A percentile compares a stretch with the other conserved stretches of the same genome.
These are phyloP conservation scores for Argyresthia goedartella DNA, from an alignment of 2,888 invertebrate genomes.

Conservation along the genomic window DNA sequence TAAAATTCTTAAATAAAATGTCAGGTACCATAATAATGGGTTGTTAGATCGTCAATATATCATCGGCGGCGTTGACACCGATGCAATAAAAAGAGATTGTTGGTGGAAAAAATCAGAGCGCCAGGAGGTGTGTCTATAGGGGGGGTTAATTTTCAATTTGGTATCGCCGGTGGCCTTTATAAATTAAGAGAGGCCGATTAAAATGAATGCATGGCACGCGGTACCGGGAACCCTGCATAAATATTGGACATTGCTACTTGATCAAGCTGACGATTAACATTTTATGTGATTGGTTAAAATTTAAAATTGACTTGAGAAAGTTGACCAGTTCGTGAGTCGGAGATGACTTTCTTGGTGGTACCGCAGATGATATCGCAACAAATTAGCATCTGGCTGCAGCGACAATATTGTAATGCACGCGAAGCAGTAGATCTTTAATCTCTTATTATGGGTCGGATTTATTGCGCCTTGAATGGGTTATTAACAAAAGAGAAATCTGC, in stretches of 20 bases:
- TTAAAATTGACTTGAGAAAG: slow-evolving; percentile 37
- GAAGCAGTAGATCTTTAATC: not conserved
- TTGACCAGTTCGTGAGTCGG: slow-evolving; percentile 23
- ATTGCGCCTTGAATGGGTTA: too few relatives aligned
- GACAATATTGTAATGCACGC: slow-evolving; percentile 1
- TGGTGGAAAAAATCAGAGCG: slow-evolving; percentile 33
- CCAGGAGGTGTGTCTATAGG: slow-evolving; percentile 55
- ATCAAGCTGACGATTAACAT: slow-evolving; percentile 32
- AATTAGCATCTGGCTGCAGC: slow-evolving; percentile 12
- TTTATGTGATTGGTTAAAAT: slow-evolving; percentile 43
- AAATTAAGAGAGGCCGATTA: slow-evolving; percentile 43
- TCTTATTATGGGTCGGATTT: too few relatives aligned
- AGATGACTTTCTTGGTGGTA: slow-evolving; percentile 22
- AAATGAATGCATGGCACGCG: slow-evolving; percentile 40
- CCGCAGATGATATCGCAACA: slow-evolving; percentile 17
- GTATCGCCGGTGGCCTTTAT: slow-evolving; percentile 57
- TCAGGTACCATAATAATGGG: slow-evolving; percentile 61
- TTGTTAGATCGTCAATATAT: slow-evolving; percentile 58
- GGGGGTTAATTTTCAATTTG: slow-evolving; percentile 66
- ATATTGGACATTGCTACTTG: slow-evolving; percentile 43
- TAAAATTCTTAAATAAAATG: slow-evolving; percentile 59
- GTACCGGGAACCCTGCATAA: slow-evolving; percentile 39
- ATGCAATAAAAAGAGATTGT: slow-evolving; percentile 33
- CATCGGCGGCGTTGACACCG: slow-evolving; percentile 61
- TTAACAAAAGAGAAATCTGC: too few relatives aligned